Base-by-base conservation (phyloP, 1,140 invertebrate species). In the Eriosoma lanigerum region DNA sequence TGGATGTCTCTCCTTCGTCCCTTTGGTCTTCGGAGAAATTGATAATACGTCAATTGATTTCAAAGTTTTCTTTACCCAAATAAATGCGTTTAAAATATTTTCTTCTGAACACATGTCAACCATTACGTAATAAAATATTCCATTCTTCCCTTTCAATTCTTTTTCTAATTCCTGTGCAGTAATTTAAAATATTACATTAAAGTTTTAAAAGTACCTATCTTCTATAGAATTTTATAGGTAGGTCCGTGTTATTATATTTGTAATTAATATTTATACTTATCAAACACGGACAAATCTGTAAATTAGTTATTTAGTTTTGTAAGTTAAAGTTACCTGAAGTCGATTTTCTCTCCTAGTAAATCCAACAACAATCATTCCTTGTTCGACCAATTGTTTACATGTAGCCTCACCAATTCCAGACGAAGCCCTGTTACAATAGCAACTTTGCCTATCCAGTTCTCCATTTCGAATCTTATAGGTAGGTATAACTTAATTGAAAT, bases 381-480 rank as follows among this genome's bases (percentile, higher is more conserved):
- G 81, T 48, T 85, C 73, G 6, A 86, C 86, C 19, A 89, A 82
- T 17, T 81, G 82, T 82, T 84, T 84, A 52, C 85, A 84, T 54
- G 86, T 84, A 1, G 83, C 86, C 1, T 85, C 85, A 0, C 89
- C 89, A 46, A 89, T 89, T 0, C 89, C 89, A 44, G 84, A 84
- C 52, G 87, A 89, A 9, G 88, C 88, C 85, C 89, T 13, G 89
- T 89, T 15, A 90, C 88, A 15, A 90, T 82, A 1, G 88, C 89
- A 19, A 89, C 86, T 60, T 87, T 85, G 21, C 86, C 87, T 26
- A 81, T 64, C 88, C 88, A 90, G 8, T 87, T 84, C 15, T 85
- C 84, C 85, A 85, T 84, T 68, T 68, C 24, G 1, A 24, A 38
- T 38, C n/a, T n/a, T n/a, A n/a, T n/a, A n/a, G n/a, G n/a, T n/a